Base-by-base conservation (phyloP, 2,888 invertebrate species). In the Tetrapedia diversipes region DNA sequence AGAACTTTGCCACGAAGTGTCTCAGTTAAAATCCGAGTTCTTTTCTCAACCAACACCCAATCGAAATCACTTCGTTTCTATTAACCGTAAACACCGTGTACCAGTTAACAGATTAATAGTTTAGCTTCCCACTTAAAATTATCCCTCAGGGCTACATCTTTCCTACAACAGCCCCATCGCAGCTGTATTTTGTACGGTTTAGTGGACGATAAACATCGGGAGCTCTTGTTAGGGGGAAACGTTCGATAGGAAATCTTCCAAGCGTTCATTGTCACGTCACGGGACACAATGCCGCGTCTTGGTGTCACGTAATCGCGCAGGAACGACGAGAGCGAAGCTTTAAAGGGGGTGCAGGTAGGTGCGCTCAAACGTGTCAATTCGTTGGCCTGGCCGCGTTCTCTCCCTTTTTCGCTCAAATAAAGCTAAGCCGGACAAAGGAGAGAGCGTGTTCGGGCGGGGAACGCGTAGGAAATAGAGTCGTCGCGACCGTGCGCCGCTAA, bases 401-500 rank as follows among this genome's bases (percentile, higher is more conserved):
- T 64, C 67, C 53, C 57, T 54, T 77, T 77, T 67, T 29, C 53
- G 54, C 68, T 77, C 78, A 65, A 79, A 79, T 79, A 79, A 79
- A 79, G 78, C 78, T 69, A 67, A 71, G 71, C 77, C 64, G 78
- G 72, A 79, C 78, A 79, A 79, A 79, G 72, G 72, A 60, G 72
- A 60, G 22, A 43, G 24, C 54, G 54, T 16, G 51, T 39, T n/a
- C n/a, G 59, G 66, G 53, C 37, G 61, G 39, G 57, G 70, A 16
- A 29, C 71, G 72, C 75, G 78, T 64, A 78, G 70, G 71, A 73
- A 82, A 78, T 74, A 86, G 83, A 83, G 71, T 85, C 81, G 85
- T 82, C 82, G 80, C n/a, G n/a, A n/a, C 74, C 75, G 79, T 80
- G 78, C 80, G 78, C 76, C 82, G 84, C 84, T 87, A 89, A 90